phyloP scores from a whole-genome alignment of 1,140 invertebrate species.

The Philopotamus ludificatus region DNA sequence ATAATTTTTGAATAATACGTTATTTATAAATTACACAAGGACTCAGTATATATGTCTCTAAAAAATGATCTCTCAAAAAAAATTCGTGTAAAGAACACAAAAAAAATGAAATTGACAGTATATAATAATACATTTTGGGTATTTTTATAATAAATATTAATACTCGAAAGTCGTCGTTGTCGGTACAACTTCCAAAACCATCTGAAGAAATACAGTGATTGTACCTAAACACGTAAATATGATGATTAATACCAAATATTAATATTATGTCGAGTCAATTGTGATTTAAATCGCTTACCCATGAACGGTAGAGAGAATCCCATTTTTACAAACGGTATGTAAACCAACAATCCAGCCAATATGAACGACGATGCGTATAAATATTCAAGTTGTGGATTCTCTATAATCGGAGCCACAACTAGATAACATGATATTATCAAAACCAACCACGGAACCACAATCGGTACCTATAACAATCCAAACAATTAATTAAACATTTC shows the following conservation, averaged over 20 bases:
- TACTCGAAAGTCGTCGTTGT: slow-evolving; percentile 75
- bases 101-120: too few relatives aligned
- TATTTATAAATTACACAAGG: neutral
- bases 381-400: slow-evolving; percentile 87
- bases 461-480: slow-evolving; percentile 69
- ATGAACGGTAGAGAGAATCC: slow-evolving; percentile 78
- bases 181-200: slow-evolving; percentile 87
- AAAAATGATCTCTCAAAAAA: too few relatives aligned
- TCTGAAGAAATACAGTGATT: slow-evolving; percentile 86
- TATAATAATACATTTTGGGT: neutral
- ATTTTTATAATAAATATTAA: slow-evolving; percentile 31
- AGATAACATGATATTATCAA: slow-evolving; percentile 86
- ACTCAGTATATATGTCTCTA: neutral
- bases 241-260: slow-evolving; percentile 2
- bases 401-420: slow-evolving; percentile 89
- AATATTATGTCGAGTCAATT: neutral
- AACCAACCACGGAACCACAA: slow-evolving; percentile 86
- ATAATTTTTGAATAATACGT: slow-evolving; percentile 2
- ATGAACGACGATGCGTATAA: slow-evolving; percentile 89
- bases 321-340: slow-evolving; percentile 90
- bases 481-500: slow-evolving; percentile 22
- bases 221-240: too few relatives aligned
- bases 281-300: slow-evolving; percentile 62
- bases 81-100: too few relatives aligned
- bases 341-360: slow-evolving; percentile 82